phyloP scores from a whole-genome alignment of 2,888 invertebrate genomes.

The Helicoverpa assulta region DNA sequence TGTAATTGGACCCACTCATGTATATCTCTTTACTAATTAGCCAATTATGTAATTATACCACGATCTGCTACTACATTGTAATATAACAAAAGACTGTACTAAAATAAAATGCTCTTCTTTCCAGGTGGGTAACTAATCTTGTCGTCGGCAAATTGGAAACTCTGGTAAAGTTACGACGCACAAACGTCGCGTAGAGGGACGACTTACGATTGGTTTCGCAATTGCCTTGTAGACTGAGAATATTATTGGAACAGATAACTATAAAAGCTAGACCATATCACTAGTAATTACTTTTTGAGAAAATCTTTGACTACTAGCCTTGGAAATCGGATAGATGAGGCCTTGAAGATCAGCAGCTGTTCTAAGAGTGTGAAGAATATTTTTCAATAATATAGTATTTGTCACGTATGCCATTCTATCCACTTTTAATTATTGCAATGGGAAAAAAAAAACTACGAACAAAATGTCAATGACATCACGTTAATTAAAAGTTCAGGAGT shows the following conservation, averaged over 20 bases:
- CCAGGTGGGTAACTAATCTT: slow-evolving; percentile 43
- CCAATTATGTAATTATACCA: not conserved
- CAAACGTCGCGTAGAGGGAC: slow-evolving; percentile 29
- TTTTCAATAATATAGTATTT: not conserved
- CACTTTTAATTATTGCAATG: not conserved
- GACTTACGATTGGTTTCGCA: slow-evolving; percentile 49
- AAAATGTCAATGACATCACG: slow-evolving; percentile 12
- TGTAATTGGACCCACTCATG: no score
- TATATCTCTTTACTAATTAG: not conserved
- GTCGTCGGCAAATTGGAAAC: slow-evolving; percentile 48
- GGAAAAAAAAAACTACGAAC: not conserved
- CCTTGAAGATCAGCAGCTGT: no score
- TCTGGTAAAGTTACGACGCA: slow-evolving; percentile 45
- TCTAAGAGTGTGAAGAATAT: no score
- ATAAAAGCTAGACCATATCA: not conserved
- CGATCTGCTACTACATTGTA: not conserved
- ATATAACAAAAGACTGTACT: not conserved
- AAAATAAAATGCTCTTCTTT: slow-evolving; percentile 12
- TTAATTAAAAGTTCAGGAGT: slow-evolving; percentile 36
- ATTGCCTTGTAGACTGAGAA: slow-evolving; percentile 47
- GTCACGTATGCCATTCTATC: not conserved
- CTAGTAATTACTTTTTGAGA: not conserved
- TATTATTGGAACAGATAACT: slow-evolving; percentile 18
- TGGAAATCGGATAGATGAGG: no score
- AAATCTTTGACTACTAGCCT: no score